Base-by-base conservation (phyloP, 2,888 invertebrate species). In the Papilio gigon region DNA sequence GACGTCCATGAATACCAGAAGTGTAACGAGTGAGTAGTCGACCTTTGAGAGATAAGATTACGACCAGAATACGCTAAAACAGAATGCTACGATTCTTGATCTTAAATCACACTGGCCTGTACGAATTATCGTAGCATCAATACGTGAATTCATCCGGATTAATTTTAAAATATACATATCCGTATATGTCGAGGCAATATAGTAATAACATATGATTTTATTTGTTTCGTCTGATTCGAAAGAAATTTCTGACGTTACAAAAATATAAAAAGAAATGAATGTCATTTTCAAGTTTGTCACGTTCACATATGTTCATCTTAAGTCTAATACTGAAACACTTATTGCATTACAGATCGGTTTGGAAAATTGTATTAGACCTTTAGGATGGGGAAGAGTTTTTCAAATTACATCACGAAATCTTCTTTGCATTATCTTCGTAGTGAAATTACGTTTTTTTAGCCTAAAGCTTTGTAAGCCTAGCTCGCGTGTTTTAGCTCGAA, bases 231-330 rank as follows among this genome's bases (percentile, higher is more conserved):
- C 14, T 50, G 14, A 50, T 27, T 50, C 27, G 27, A 44, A 44
- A 50, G 14, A 27, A 27, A 30, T 30, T 9, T 6, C 27, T 12
- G n/a, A 30, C 27, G 30, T n/a, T n/a, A 53, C 4, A n/a, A 14
- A 56, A 17, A 30, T 56, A 30, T 25, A 50, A 30, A 56, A 56
- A 56, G 17, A 30, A 56, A 17, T 3, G 30, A 9, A 56, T 30
- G 17, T 17, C 53, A 30, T 56, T 30, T 27, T 56, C 30, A 56
- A 56, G 17, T 30, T 30, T 11, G 22, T 56, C 53, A 56, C 53
- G 53, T 56, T 30, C 53, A 56, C 53, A 56, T 56, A 30, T 56
- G 53, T 56, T 56, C 53, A 56, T 56, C n/a, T 56, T 30, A 56
- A 56, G 53, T 17, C 30, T 56, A 56, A 56, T 56, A 56, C 30